These are phyloP conservation scores for Metopia argyrocephala DNA, from an alignment of 2,888 invertebrate species.

Conservation along the genomic window DNA sequence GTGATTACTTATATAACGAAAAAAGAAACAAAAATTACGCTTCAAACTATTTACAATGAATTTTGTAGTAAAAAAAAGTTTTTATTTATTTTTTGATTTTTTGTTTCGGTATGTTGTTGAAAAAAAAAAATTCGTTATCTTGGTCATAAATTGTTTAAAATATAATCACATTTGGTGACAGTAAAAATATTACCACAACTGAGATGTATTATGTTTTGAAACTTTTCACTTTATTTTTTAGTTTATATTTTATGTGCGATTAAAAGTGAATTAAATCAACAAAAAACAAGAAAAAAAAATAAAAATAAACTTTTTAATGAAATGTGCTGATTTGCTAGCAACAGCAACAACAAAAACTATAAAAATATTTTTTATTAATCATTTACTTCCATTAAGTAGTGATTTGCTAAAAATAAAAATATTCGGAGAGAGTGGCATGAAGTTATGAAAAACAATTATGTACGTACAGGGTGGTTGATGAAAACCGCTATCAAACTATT, in stretches of 20 bases:
- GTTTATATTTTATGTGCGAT: background rate
- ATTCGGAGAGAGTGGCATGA: too few relatives aligned
- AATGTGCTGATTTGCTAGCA: background rate
- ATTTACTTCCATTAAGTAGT: slow-evolving; percentile 28
- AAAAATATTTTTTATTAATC: background rate
- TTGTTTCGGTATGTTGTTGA: slow-evolving; percentile 25
- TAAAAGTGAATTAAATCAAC: background rate
- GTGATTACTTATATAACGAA: background rate
- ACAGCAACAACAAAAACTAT: background rate
- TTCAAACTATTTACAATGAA: slow-evolving; percentile 9
- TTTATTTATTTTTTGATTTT: slow-evolving; percentile 21
- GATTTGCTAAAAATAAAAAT: slow-evolving; percentile 27
- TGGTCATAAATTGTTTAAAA: slow-evolving; percentile 46
- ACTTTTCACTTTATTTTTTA: background rate
- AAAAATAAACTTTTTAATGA: background rate
- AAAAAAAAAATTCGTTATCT: slow-evolving; percentile 45
- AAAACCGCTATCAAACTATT: too few relatives aligned
- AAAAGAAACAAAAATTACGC: background rate
- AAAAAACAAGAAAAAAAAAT: too few relatives aligned
- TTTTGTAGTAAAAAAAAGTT: slow-evolving; percentile 3
- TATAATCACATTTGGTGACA: slow-evolving; percentile 46
- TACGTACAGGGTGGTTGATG: too few relatives aligned
- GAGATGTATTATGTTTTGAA: background rate
- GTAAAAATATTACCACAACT: background rate
- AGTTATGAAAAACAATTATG: too few relatives aligned